phyloP scores from a whole-genome alignment of 1,140 invertebrate species.

The Idris sp. region DNA sequence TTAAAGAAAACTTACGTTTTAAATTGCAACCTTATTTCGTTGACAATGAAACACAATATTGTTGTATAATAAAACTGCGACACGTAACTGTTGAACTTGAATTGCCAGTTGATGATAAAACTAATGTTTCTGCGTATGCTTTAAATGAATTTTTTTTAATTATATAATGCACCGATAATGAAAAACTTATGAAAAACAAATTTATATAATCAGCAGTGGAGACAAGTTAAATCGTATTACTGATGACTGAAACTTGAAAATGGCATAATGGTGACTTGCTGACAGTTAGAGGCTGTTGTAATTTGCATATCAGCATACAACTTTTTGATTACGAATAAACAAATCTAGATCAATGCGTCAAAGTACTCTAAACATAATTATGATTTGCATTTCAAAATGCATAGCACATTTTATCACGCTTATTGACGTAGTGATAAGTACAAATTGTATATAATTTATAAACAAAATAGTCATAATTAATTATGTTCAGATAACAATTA shows the following conservation, averaged over 20 bases:
- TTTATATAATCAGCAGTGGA: conserved; percentile 16
- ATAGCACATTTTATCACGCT: too few relatives aligned
- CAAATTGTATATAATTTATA: too few relatives aligned
- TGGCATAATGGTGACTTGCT: not conserved
- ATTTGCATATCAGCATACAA: conserved; percentile 15
- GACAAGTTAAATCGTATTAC: conserved; percentile 13
- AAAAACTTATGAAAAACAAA: conserved; percentile 10
- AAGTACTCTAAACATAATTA: not conserved
- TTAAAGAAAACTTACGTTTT: too few relatives aligned
- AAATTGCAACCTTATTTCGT: too few relatives aligned
- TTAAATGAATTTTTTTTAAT: conserved; percentile 18
- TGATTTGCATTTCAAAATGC: too few relatives aligned
- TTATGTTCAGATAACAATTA: too few relatives aligned
- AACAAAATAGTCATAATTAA: too few relatives aligned
- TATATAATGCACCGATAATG: conserved; percentile 19
- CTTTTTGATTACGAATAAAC: not conserved
- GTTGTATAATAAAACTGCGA: too few relatives aligned
- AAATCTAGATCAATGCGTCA: too few relatives aligned
- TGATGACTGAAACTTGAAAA: not conserved
- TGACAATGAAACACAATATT: too few relatives aligned
- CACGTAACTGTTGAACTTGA: conserved; percentile 8
- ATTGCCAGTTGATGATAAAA: conserved; percentile 1
- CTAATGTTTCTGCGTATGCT: not conserved
- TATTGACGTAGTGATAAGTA: too few relatives aligned
- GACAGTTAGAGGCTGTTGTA: not conserved